These are phyloP conservation scores for Manis pentadactyla DNA, from an alignment of 2,797 vertebrate genomes.

Conservation along the genomic window DNA sequence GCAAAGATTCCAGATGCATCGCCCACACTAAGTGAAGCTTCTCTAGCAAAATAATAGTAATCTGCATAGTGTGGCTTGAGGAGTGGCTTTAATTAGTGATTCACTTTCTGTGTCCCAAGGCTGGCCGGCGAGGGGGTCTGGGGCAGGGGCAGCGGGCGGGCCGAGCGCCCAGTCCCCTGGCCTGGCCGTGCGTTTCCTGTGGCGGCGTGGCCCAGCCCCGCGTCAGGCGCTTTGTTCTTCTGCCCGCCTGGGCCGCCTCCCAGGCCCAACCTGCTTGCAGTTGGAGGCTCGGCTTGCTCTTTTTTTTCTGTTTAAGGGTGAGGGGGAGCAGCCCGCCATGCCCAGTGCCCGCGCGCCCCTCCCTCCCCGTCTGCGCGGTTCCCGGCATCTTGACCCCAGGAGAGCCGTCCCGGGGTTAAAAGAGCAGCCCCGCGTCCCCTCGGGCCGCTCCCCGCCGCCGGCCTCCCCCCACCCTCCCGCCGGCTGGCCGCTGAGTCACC, in stretches of 20 bases:
- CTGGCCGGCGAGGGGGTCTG: conserved; percentile 65
- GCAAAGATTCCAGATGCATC: conserved; percentile 76
- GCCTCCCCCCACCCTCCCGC: conserved; percentile 43
- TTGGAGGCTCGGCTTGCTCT: conserved; percentile 80
- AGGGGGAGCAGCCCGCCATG: background rate
- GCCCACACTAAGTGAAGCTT: conserved; percentile 78
- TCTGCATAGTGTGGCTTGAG: conserved; percentile 63
- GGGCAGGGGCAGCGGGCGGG: background rate
- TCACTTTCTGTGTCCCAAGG: conserved; percentile 75
- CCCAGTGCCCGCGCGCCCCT: conserved; percentile 11
- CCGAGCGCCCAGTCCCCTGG: conserved; percentile 63
- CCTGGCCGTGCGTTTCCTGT: conserved; percentile 84
- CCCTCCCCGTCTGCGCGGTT: conserved; percentile 42
- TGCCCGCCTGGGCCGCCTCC: conserved; percentile 91
- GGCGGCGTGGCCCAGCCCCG: conserved; percentile 89
- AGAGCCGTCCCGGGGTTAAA: conserved; percentile 40
- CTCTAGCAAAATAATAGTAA: conserved; percentile 75
- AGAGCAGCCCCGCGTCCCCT: conserved; percentile 65
- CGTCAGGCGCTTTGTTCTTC: conserved; percentile 90
- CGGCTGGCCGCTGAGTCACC: conserved; percentile 64
- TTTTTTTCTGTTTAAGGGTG: conserved; percentile 56
- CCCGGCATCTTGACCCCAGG: conserved; percentile 71
- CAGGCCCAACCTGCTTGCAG: conserved; percentile 88
- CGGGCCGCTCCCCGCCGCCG: conserved; percentile 20
- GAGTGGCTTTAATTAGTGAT: conserved; percentile 87